phyloP scores from a whole-genome alignment of 2,888 invertebrate genomes.

The Eledone cirrhosa region DNA sequence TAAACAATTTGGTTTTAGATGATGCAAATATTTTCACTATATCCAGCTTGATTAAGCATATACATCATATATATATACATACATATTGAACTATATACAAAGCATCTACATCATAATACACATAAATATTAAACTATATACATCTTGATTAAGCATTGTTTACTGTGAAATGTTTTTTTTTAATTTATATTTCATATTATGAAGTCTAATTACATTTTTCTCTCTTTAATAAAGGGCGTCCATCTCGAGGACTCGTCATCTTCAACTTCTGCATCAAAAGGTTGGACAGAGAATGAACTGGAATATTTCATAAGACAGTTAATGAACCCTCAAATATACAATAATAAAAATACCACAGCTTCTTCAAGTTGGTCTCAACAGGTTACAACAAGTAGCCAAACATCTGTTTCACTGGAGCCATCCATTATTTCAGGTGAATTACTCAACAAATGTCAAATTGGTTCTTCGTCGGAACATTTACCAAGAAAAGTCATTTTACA shows the following conservation, averaged over 20 bases:
- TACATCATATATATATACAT: too few relatives aligned
- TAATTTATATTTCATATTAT: too few relatives aligned
- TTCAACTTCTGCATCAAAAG: not conserved
- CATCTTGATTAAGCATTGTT: too few relatives aligned
- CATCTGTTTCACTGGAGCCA: not conserved
- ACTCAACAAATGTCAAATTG: not conserved
- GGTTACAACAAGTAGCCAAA: not conserved
- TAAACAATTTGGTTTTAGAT: too few relatives aligned
- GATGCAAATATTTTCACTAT: too few relatives aligned
- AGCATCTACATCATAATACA: too few relatives aligned
- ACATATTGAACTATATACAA: too few relatives aligned
- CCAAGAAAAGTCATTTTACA: not conserved
- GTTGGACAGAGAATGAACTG: slow-evolving; percentile 16
- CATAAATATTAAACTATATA: too few relatives aligned
- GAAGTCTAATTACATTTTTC: too few relatives aligned
- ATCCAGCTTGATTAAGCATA: too few relatives aligned
- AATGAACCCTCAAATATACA: slow-evolving; percentile 7
- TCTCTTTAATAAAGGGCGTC: not conserved
- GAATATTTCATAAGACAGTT: slow-evolving; percentile 23
- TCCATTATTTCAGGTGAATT: not conserved
- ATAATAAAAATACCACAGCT: slow-evolving; percentile 9
- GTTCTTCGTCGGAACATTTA: not conserved
- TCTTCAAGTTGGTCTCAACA: slow-evolving; percentile 15
- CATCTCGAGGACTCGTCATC: slow-evolving; percentile 25
- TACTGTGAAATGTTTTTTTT: too few relatives aligned